Evolutionary conservation across 2,113 vertebrate species (phyloP).

Genomic region (Kryptolebias marmoratus): DNA sequence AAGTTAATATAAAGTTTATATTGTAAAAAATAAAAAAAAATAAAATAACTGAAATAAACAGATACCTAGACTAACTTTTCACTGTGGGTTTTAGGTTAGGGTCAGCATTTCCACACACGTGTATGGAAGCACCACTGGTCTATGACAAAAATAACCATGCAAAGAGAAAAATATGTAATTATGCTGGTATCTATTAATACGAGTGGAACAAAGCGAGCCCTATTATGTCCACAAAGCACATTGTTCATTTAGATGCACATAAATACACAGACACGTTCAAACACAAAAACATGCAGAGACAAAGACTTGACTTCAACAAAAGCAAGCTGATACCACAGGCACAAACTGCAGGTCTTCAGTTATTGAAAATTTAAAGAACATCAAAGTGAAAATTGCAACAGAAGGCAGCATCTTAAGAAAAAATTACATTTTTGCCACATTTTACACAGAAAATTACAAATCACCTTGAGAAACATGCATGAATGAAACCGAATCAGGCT

Average conservation of each 20-base stretch:
- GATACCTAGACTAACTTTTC: too few relatives aligned
- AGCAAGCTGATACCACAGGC: constrained; percentile 10
- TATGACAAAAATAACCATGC: constrained; percentile 49
- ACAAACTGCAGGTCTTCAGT: constrained; percentile 9
- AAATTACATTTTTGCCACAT: constrained; percentile 31
- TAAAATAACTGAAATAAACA: too few relatives aligned
- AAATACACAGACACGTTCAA: not conserved
- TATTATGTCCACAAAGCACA: constrained; percentile 36
- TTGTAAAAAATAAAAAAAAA: not conserved
- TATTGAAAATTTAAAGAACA: constrained; percentile 5
- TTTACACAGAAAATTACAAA: constrained; percentile 50
- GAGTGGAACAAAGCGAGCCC: constrained; percentile 20
- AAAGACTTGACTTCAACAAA: constrained; percentile 37
- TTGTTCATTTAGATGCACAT: constrained; percentile 12
- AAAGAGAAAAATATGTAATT: constrained; percentile 42
- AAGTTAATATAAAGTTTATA: not conserved
- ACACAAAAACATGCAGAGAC: constrained; percentile 23
- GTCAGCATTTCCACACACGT: not conserved
- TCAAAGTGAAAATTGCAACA: constrained; percentile 11
- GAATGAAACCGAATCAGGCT: constrained; percentile 47
- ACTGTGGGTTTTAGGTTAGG: too few relatives aligned
- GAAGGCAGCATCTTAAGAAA: constrained; percentile 4
- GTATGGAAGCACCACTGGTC: constrained; percentile 13
- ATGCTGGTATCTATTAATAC: constrained; percentile 40
- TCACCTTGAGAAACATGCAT: constrained; percentile 51